Percentiles rank a stretch among this genome's conserved stretches.
phyloP scores from a whole-genome alignment of 2,888 invertebrate species.

The Epirrita christyi region DNA sequence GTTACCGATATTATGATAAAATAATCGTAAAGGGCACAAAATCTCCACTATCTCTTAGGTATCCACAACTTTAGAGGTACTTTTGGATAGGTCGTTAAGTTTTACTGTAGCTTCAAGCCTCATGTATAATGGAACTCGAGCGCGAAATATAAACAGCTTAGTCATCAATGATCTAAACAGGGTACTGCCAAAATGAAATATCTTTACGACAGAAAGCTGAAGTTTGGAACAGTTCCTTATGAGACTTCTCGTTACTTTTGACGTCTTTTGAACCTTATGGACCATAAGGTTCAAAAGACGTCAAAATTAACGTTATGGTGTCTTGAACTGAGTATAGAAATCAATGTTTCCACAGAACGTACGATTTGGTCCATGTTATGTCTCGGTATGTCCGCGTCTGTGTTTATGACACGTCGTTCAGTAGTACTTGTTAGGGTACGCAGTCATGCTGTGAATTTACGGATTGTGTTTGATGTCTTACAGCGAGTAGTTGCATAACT shows the following conservation, averaged over 20 bases:
- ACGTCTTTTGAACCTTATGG: slow-evolving; percentile 1
- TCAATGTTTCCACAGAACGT: slow-evolving; percentile 10
- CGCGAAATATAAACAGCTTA: slow-evolving; percentile 22
- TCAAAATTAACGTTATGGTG: too few species aligned
- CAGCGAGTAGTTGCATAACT: background rate
- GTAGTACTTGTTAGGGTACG: slow-evolving; percentile 23
- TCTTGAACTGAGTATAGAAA: background rate
- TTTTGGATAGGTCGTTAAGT: slow-evolving; percentile 30
- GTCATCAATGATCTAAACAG: slow-evolving; percentile 18
- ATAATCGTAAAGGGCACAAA: slow-evolving; percentile 18
- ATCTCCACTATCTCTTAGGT: slow-evolving; percentile 22
- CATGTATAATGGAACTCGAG: slow-evolving; percentile 33
- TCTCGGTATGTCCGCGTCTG: background rate
- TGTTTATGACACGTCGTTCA: slow-evolving; percentile 9
- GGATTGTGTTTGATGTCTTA: slow-evolving; percentile 12
- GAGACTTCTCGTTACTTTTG: slow-evolving; percentile 9
- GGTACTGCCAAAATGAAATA: slow-evolving; percentile 16
- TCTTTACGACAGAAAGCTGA: slow-evolving; percentile 15
- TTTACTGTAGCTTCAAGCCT: slow-evolving; percentile 32
- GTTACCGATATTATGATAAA: too few species aligned
- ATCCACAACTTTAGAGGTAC: slow-evolving; percentile 18
- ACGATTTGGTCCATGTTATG: slow-evolving; percentile 6
- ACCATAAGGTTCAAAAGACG: too few species aligned
- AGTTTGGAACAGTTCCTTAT: slow-evolving; percentile 9
- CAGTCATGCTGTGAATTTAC: slow-evolving; percentile 13